Conservation (phyloP, 2,113 vertebrate genomes). For the Oophaga pumilio region DNA sequence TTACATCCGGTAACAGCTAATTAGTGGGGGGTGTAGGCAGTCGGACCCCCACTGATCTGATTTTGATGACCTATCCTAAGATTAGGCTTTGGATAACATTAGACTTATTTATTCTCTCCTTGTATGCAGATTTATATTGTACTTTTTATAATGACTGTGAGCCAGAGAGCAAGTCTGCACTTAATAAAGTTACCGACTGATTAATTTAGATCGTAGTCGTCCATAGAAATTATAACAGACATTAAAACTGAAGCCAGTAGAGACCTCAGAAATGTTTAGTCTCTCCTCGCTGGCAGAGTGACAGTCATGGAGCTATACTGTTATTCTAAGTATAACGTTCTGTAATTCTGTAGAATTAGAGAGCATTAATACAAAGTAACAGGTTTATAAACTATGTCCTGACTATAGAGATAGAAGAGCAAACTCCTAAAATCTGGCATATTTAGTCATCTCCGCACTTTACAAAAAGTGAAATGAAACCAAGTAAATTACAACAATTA, state of each 20-base stretch:
- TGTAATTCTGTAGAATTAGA: not conserved
- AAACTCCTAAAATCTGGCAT: not conserved
- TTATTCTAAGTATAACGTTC: not conserved
- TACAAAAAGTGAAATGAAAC: too few species aligned
- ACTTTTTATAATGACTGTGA: not conserved
- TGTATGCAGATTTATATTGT: not conserved
- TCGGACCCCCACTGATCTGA: too few species aligned
- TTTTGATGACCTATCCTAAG: too few species aligned
- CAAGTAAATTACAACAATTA: too few species aligned
- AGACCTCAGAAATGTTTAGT: conserved; percentile 29
- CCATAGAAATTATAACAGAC: conserved; percentile 18
- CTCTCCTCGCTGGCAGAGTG: not conserved
- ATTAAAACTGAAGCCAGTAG: conserved; percentile 2
- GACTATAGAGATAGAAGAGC: not conserved
- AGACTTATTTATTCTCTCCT: not conserved
- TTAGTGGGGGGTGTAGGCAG: too few species aligned
- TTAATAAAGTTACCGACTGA: conserved; percentile 16
- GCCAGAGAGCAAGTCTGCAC: conserved; percentile 23
- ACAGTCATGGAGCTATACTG: conserved; percentile 3
- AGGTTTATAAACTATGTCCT: not conserved
- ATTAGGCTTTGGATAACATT: not conserved
- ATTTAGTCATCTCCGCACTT: not conserved
- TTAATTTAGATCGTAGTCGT: not conserved
- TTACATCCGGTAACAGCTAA: too few species aligned
- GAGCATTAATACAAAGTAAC: conserved; percentile 6